phyloP scores from a whole-genome alignment of 2,113 vertebrate genomes.

The Madoqua kirkii region DNA sequence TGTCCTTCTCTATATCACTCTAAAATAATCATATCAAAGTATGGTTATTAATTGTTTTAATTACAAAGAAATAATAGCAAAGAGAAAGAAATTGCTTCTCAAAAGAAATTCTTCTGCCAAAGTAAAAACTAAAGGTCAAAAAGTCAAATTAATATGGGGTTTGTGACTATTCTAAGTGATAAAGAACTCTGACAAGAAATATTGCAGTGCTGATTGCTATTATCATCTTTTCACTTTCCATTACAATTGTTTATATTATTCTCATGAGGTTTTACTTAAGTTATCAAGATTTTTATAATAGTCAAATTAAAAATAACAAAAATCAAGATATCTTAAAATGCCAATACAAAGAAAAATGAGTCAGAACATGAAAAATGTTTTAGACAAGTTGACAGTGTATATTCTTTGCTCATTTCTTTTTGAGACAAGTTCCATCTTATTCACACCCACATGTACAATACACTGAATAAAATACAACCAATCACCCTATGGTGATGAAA shows the following conservation, averaged over 20 bases:
- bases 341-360: conserved; percentile 52
- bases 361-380: conserved; percentile 52
- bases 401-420: conserved; percentile 52
- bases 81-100: not conserved
- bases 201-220: not conserved
- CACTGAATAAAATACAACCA: conserved; percentile 18
- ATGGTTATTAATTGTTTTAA: not conserved
- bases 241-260: conserved; percentile 47
- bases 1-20: not conserved
- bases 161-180: not conserved
- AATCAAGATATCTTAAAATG: conserved; percentile 11
- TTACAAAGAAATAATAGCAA: not conserved
- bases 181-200: conserved; percentile 23
- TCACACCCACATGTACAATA: conserved; percentile 16
- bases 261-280: conserved; percentile 23
- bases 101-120: not conserved
- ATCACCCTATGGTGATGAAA: not conserved
- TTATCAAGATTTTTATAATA: conserved; percentile 19
- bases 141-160: conserved; percentile 4
- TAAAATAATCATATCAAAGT: not conserved
- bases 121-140: conserved; percentile 39
- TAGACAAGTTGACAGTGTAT: conserved; percentile 42
- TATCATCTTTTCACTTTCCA: conserved; percentile 40
- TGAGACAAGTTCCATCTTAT: conserved; percentile 24
- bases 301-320: conserved; percentile 42